phyloP scores from a whole-genome alignment of 2,888 invertebrate genomes.

The Prenolepis imparis region DNA sequence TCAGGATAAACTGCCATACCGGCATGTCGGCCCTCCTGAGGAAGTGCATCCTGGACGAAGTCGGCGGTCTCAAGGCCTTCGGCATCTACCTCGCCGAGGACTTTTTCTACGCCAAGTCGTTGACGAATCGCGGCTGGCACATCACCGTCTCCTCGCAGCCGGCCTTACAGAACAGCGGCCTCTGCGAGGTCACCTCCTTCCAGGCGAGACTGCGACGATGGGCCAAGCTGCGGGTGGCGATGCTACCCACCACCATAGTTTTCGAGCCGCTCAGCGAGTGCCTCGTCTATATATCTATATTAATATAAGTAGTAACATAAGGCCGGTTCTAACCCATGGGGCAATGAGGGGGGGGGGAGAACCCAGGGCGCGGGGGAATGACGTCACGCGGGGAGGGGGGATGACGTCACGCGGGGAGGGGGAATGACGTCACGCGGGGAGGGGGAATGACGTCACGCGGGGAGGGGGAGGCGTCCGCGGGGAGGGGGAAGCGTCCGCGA shows the following conservation, averaged over 20 bases:
- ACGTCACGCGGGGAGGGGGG: no score
- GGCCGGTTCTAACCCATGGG: no score
- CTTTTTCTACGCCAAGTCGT: conserved; percentile 97
- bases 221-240: conserved; percentile 98
- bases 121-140: conserved; percentile 95
- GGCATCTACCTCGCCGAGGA: conserved; percentile 99
- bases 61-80: conserved; percentile 96
- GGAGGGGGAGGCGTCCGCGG: no score
- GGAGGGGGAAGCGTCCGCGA: no score
- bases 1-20: conserved; percentile 98
- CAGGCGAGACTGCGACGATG: conserved; percentile 95
- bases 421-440: no score
- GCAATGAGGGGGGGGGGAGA: no score
- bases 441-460: no score
- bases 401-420: no score
- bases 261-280: conserved; percentile 98
- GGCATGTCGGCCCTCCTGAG: conserved; percentile 99
- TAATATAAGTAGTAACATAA: no score
- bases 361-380: no score
- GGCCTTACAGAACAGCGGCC: conserved; percentile 97
- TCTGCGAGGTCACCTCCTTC: conserved; percentile 94
- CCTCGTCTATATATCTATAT: no score
- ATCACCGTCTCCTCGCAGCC: conserved; percentile 97
- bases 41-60: conserved; percentile 95
- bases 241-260: conserved; percentile 96